These are phyloP conservation scores for Orycteropus afer DNA, from an alignment of 2,113 vertebrate species.

Conservation along the genomic window DNA sequence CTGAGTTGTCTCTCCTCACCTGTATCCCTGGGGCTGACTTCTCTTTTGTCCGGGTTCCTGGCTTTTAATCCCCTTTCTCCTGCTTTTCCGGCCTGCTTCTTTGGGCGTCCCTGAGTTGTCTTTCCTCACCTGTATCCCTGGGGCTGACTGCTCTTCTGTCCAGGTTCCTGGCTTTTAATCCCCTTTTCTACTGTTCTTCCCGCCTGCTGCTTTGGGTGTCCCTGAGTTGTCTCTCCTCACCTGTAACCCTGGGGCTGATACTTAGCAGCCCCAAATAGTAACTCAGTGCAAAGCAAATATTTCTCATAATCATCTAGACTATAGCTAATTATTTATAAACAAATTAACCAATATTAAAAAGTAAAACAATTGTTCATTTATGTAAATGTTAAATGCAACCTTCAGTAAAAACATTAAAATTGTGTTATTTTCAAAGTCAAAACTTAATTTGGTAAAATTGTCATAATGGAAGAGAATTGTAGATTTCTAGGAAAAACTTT, in stretches of 20 bases:
- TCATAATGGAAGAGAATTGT: neutral
- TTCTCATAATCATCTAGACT: neutral
- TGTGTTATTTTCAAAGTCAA: conserved; percentile 15
- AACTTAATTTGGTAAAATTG: neutral
- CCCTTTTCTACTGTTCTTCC: neutral
- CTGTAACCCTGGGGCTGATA: neutral
- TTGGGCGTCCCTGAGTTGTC: no score
- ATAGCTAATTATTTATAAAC: conserved; percentile 21
- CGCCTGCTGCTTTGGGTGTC: neutral
- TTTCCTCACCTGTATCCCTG: no score
- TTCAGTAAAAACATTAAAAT: conserved; percentile 21
- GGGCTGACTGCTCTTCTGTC: no score
- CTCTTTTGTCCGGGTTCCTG: no score
- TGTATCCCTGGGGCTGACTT: no score
- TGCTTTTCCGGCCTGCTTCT: no score
- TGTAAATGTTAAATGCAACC: neutral
- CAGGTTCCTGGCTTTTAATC: no score
- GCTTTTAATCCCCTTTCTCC: no score
- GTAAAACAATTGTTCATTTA: neutral
- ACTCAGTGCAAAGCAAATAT: neutral
- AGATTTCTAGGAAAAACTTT: neutral
- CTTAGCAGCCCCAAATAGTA: neutral
- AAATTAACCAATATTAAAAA: neutral
- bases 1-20: no score
- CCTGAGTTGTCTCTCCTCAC: no score